Evolutionary conservation across 1,140 invertebrate species (phyloP), one percentile per base, ranked within the genome.

Genomic region (Vollenhovia emeryi): DNA sequence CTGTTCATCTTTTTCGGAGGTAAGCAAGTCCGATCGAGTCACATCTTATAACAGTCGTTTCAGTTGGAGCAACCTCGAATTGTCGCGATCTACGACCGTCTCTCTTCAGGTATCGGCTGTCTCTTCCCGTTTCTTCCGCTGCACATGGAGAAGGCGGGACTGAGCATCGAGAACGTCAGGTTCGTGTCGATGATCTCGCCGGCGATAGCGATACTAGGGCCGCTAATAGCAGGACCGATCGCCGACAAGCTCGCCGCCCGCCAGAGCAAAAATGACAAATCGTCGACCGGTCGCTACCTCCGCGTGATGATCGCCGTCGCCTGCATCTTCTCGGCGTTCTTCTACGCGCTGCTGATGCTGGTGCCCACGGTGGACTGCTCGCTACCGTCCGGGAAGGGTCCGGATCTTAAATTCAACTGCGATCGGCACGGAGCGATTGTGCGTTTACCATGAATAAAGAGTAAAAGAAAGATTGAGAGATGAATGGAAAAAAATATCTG

Each of bases 151-250:
- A 92, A 95, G 43, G 94, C 97, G 64, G 97, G 97, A 2, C 90
- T 98, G 59, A 96, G 96, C 52, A 95, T 96, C 80, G 95, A 96
- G 15, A 97, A 98, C 91, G 96, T 96, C 15, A 95, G 96, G 7
- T 95, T 97, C 18, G 96, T 98, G 83, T 97, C 97, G 45, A 96
- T 97, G 50, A 94, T 97, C 13, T 96, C 97, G 4, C 97, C 97
- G 1, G 96, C 97, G 68, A 94, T 97, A 1, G 96, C 97, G 0
- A 95, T 97, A 48, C 89, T 98, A 15, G 97, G 97, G 0, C 97
- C 96, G 13, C 92, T 97, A 55, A 94, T 97, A 40, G 96, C 96
- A 15, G 97, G 96, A 50, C 96, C 96, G 24, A 94, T 97, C 88
- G 97, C 97, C 76, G 98, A 97, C 95, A 95, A 94, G 76, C 87